Evolutionary conservation across 1,140 invertebrate genomes (phyloP).

Genomic region (Orchestia grillus): DNA sequence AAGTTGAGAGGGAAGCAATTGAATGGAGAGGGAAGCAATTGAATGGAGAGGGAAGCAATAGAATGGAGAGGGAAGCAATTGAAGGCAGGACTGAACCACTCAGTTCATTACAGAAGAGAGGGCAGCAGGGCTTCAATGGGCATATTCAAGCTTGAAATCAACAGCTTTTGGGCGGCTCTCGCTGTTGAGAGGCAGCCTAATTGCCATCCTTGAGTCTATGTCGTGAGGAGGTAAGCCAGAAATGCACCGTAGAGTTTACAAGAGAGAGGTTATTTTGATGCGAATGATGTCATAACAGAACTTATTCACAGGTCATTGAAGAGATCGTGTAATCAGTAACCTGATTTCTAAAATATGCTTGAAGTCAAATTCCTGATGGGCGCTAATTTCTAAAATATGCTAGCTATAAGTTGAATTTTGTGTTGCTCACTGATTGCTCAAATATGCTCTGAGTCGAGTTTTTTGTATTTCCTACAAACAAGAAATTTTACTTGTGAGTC

Average conservation of each 20-base stretch:
- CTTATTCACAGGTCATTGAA: not conserved
- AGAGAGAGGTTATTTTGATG: not conserved
- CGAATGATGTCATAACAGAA: not conserved
- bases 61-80: not conserved
- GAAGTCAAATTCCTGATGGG: too few species aligned
- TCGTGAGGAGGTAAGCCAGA: not conserved
- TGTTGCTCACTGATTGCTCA: too few species aligned
- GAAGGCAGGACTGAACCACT: not conserved
- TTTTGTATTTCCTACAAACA: too few species aligned
- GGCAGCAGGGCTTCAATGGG: not conserved
- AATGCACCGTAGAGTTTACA: not conserved
- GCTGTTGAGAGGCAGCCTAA: not conserved
- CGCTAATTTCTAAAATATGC: too few species aligned
- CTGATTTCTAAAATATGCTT: too few species aligned
- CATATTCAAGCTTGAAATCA: not conserved
- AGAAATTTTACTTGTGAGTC: too few species aligned
- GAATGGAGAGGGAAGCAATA: not conserved
- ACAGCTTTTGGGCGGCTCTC: not conserved
- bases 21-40: not conserved
- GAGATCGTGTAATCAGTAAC: not conserved
- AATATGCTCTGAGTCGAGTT: too few species aligned
- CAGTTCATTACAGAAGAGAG: not conserved
- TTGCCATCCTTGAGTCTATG: not conserved
- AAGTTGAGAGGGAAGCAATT: not conserved
- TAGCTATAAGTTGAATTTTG: too few species aligned